These are phyloP conservation scores for Thera britannica DNA, from an alignment of 2,888 invertebrate species.

Conservation along the genomic window DNA sequence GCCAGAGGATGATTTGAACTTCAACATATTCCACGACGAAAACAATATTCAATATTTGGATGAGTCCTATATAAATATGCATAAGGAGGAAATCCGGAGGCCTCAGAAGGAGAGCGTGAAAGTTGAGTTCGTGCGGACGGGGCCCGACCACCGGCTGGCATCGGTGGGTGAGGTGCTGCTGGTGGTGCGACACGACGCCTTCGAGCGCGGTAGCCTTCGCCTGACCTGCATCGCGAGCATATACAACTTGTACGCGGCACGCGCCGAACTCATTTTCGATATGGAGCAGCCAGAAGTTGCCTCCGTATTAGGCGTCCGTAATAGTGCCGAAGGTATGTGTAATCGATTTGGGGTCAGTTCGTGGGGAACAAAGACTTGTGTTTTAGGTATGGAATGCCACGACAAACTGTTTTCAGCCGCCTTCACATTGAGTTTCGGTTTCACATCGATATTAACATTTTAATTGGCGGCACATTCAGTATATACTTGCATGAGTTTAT, in stretches of 20 bases:
- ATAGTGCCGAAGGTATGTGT: constrained; percentile 83
- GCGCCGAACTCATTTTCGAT: constrained; percentile 87
- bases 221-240: constrained; percentile 88
- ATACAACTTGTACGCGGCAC: constrained; percentile 87
- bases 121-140: constrained; percentile 69
- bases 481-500: neutral
- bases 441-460: too few species aligned
- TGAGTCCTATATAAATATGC: constrained; percentile 76
- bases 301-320: constrained; percentile 89
- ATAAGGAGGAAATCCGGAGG: constrained; percentile 78
- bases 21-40: constrained; percentile 78
- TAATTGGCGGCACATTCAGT: too few species aligned
- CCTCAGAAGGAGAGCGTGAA: constrained; percentile 71
- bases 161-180: constrained; percentile 83
- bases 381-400: neutral
- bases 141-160: constrained; percentile 72
- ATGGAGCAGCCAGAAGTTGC: constrained; percentile 91
- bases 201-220: constrained; percentile 86
- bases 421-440: too few species aligned
- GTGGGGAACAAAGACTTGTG: constrained; percentile 8
- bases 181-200: constrained; percentile 86
- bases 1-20: constrained; percentile 71
- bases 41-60: constrained; percentile 77
- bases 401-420: neutral
- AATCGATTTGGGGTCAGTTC: constrained; percentile 48